phyloP scores from a whole-genome alignment of 2,888 invertebrate genomes.

The Heliconius cydno region DNA sequence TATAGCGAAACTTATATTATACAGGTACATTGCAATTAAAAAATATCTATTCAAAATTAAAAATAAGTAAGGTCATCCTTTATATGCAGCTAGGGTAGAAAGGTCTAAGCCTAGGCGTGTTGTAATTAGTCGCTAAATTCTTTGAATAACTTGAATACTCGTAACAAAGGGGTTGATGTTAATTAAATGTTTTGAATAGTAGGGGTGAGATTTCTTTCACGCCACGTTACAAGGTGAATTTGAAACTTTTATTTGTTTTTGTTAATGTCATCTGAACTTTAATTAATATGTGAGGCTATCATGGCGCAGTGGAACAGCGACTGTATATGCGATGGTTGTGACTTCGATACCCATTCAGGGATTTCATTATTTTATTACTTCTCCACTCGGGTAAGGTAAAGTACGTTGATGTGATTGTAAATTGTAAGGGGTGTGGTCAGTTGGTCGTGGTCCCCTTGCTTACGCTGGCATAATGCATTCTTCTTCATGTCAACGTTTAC shows the following conservation, averaged over 20 bases:
- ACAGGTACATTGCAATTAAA: background rate
- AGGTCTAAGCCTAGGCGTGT: slow-evolving; percentile 30
- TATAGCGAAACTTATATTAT: background rate
- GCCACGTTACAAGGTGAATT: background rate
- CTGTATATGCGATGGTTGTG: background rate
- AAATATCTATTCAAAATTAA: slow-evolving; percentile 9
- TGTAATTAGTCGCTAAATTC: slow-evolving; percentile 45
- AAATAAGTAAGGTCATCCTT: slow-evolving; percentile 10
- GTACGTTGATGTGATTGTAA: no score
- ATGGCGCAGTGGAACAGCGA: background rate
- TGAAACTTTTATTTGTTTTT: slow-evolving; percentile 9
- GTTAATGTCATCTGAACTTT: background rate
- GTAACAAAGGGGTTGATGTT: slow-evolving; percentile 49
- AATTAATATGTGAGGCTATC: background rate
- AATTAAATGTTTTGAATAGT: slow-evolving; percentile 71
- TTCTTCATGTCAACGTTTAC: no score
- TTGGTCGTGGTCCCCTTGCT: no score
- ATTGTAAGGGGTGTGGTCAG: no score
- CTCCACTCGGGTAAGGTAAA: no score
- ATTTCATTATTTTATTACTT: background rate
- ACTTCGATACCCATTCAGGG: background rate
- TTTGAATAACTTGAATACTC: slow-evolving; percentile 39
- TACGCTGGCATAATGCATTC: no score
- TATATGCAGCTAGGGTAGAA: slow-evolving; percentile 41
- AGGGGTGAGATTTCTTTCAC: slow-evolving; percentile 33